Percentiles rank a stretch among this genome's conserved stretches.
Conservation (phyloP, 2,888 invertebrate genomes). For the Stegana nigrithorax region DNA sequence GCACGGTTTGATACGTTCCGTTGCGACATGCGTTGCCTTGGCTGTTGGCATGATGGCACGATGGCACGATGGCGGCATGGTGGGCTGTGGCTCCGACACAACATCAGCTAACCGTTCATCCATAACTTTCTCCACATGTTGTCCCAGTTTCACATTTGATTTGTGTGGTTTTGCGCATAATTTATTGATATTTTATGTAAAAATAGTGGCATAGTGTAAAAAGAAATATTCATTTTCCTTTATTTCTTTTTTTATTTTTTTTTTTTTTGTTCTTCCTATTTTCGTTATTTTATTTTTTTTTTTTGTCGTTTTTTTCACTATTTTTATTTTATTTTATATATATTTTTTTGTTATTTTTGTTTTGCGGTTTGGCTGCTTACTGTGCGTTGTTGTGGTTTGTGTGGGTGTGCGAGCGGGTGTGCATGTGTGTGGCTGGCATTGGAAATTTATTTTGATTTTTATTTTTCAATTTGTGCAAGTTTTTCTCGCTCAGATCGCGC, state of each 20-base stretch:
- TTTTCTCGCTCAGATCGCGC: not conserved
- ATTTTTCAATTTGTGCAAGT: slow-evolving; percentile 15
- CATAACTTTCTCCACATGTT: slow-evolving; percentile 34
- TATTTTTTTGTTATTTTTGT: not conserved
- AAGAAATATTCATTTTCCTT: not conserved
- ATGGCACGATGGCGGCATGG: too few relatives aligned
- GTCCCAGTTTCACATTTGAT: slow-evolving; percentile 44
- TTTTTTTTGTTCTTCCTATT: not conserved
- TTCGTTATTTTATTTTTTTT: not conserved
- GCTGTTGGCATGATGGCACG: too few relatives aligned
- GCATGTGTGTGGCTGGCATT: slow-evolving; percentile 8
- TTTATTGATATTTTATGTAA: slow-evolving; percentile 41
- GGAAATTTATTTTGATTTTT: slow-evolving; percentile 17
- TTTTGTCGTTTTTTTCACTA: not conserved
- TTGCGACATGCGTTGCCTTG: too few relatives aligned
- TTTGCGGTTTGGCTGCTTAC: slow-evolving; percentile 1
- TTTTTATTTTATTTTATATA: too few relatives aligned
- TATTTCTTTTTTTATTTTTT: not conserved
- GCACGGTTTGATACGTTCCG: too few relatives aligned
- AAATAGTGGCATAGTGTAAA: slow-evolving; percentile 21
- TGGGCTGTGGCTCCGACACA: too few relatives aligned
- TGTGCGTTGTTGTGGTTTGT: not conserved
- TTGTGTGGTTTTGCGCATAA: slow-evolving; percentile 46
- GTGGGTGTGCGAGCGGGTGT: not conserved
- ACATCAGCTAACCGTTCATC: slow-evolving; percentile 20